Base-by-base conservation (phyloP, 2,113 vertebrate species). In the Lepus americanus region DNA sequence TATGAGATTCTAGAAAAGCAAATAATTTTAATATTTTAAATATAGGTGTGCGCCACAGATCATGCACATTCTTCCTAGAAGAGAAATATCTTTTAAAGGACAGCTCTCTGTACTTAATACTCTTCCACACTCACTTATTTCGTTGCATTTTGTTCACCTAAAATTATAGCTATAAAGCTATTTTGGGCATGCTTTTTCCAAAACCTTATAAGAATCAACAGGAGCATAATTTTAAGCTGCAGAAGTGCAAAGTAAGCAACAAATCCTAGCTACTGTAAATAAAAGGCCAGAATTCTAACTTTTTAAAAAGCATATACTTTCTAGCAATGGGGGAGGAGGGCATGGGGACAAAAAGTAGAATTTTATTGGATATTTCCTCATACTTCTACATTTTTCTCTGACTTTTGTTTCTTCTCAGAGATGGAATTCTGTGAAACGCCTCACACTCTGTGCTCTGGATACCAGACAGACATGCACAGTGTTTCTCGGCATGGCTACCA, bases 381-480 rank as follows among this genome's bases (percentile, higher is more conserved):
- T 94, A 55, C 44, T 85, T 91, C 81, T 97, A 25, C 23, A 31
- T 92, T 90, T 85, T 92, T 61, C 67, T 96, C 51, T 89, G 77
- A 72, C 95, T 82, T 97, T 89, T 97, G 16, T 98, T 96, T 97
- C 95, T 95, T 97, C 96, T 82, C 97, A 99, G 99, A 99, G 95
- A 97, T 99, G 98, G 99, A 99, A 96, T 99, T 99, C 98, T 98
- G 99, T 94, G 99, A 99, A 96, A 96, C 98, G 31, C 98, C 99
- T 36, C 99, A 98, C 77, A 98, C 99, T 93, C 98, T 99, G 95
- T 99, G 99, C 97, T 98, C 99, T 79, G 99, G 99, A 97, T 99
- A 98, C 95, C 99, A 99, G 59, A 97, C 98, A 12, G 99, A 99
- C 1, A 82, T 99, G 90, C 98, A 98, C 23, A 97, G 98, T 0